Evolutionary conservation across 2,113 vertebrate species (phyloP), one percentile per base, ranked within the genome.

Genomic region (Neotoma lepida): DNA sequence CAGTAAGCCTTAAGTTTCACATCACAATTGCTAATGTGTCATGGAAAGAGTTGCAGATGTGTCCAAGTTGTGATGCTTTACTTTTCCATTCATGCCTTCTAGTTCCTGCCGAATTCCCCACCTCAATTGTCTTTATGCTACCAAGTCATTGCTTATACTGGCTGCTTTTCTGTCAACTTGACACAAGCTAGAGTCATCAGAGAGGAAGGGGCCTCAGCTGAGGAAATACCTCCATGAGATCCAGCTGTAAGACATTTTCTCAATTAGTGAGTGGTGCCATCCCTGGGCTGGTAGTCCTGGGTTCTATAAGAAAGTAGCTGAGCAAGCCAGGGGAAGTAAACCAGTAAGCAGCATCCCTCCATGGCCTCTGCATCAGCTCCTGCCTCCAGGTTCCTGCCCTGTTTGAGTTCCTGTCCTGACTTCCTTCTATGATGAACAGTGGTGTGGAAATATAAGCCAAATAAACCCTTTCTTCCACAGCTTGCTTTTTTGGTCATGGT

Each of bases 11-110:
- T 87, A 89, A 17, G 24, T 84, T 90, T 94, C 39, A 80, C 41
- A n/a, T 95, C 84, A 70, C 86, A 81, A 54, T 66, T 96, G n/a
- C 46, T 96, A 33, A 4, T 64, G 5, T 78, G 28, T 33, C 82
- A 80, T 15, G 89, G 54, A 89, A 88, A 84, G 58, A 94, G 14
- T 88, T 9, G 61, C 68, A 76, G 35, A 85, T 73, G 39, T 2
- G 2, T 39, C 46, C 39, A 90, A 44, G 9, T 71, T 81, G 86
- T 4, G 14, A 20, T 88, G 2, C 6, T 74, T 91, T 76, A 4
- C 12, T 93, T 94, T 94, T 94, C 17, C 2, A 49, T 86, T 85
- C 13, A 78, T 63, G 63, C 33, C 39, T 77, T 49, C 39, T 95
- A 91, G 66, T 91, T 94, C 71, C 86, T 86, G 14, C 22, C 26